Base-by-base conservation (phyloP, 1,140 invertebrate species). In the Trigoniulus corallinus region DNA sequence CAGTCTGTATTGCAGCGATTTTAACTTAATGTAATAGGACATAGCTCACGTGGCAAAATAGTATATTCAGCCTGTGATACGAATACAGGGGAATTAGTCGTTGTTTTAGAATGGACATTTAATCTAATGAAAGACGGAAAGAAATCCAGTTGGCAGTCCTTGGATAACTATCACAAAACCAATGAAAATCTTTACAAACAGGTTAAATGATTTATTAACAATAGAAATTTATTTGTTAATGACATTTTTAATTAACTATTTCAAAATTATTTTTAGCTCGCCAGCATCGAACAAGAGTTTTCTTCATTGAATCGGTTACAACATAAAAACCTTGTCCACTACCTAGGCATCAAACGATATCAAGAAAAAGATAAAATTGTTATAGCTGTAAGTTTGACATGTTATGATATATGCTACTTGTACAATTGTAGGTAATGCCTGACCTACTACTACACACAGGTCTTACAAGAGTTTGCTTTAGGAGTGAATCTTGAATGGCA, bases 241-340 rank as follows among this genome's bases (percentile, higher is more conserved):
- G 21, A 18, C 37, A 50, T 22, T n/a, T n/a, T 25, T 20, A 55
- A 24, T 37, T 55, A 52, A 23, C 29, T 24, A 25, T 57, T 47
- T 47, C 20, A 7, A 4, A 7, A 34, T 34, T 7, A 25, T 48
- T 56, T 46, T 58, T 63, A 58, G 61, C 64, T 81, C 2, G 59
- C 62, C 15, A 71, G 70, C 49, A 62, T 84, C 44, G 82, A 86
- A 61, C 78, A 81, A 60, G 82, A 86, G 64, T 64, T 84, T 10
- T 72, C 74, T 56, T 71, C 74, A 47, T 62, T 88, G 3, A 66
- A 77, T 3, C 77, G 75, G 59, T 62, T 87, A 4, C 70, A 75
- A 57, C 82, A 85, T 66, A 63, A 68, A 24, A 80, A 84, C 70
- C 67, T 87, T 4, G 72, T 81, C 13, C 72, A 77, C 56, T 86